Evolutionary conservation across 2,113 vertebrate species (phyloP).

Genomic region (Spheniscus mendiculus): DNA sequence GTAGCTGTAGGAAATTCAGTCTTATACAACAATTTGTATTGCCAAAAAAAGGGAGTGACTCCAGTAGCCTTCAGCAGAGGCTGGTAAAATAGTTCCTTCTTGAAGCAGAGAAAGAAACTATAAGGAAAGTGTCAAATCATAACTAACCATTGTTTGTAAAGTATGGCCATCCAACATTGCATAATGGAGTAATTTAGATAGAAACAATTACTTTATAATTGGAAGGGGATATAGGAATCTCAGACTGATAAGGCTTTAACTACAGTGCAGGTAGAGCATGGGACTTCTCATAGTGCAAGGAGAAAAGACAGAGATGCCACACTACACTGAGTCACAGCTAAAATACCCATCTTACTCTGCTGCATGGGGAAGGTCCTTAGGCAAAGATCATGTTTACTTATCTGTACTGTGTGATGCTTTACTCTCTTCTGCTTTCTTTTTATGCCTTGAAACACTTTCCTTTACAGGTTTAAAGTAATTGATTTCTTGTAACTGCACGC

Average conservation of each 20-base stretch:
- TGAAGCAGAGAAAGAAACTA: neutral
- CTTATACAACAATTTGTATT: neutral
- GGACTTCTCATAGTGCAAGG: neutral
- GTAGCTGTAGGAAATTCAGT: neutral
- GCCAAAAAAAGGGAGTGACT: neutral
- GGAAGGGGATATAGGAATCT: neutral
- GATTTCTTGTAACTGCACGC: neutral
- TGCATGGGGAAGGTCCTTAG: neutral
- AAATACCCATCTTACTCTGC: neutral
- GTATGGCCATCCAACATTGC: neutral
- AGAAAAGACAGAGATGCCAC: neutral
- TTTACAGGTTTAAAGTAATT: slow-evolving; percentile 21
- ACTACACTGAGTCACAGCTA: neutral
- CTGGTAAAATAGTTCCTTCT: neutral
- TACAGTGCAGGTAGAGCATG: neutral
- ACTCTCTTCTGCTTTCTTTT: neutral
- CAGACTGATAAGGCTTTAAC: neutral
- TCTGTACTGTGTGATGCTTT: neutral
- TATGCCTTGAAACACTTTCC: neutral
- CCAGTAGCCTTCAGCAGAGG: neutral
- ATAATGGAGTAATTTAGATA: neutral
- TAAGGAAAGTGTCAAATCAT: neutral
- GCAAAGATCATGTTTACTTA: slow-evolving; percentile 16
- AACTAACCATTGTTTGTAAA: neutral
- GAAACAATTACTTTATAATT: neutral